Evolutionary conservation across 2,888 invertebrate genomes (phyloP), one percentile per base, ranked within the genome.

Genomic region (Eretmocerus hayati): DNA sequence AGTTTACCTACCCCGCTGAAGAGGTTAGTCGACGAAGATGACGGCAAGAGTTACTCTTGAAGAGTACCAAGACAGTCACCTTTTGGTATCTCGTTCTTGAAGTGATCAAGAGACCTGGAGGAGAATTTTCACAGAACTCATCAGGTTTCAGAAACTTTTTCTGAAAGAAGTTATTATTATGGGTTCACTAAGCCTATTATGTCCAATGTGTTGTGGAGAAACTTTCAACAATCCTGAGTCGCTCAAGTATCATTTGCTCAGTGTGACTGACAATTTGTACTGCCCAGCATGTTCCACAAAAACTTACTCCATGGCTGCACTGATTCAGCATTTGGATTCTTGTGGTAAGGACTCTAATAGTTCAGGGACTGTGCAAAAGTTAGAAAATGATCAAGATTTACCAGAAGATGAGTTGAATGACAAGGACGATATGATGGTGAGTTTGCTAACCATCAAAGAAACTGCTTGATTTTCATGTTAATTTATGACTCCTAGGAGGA

Each of bases 191-290:
- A 66, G 63, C 58, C 62, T 76, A 62, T 64, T 73, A 55, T 84
- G 84, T 58, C 81, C 84, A 32, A 73, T 83, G 64, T 84, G 84
- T 66, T 84, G 84, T 61, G 76, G 76, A 52, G 77, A 79, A 64
- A 76, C 74, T 48, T 84, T 84, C 72, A 65, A 71, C 52, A 77
- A 77, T 48, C 77, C 76, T 53, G 69, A 76, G 54, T 69, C 73
- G 15, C 63, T 79, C 37, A 76, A 75, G 63, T 70, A 72, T 61
- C 78, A 74, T 71, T 76, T 74, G 57, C 71, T 74, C 60, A 78
- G 68, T 62, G 74, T 83, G 61, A 70, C 75, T 21, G 76, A 76
- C 63, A 81, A 80, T 69, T 63, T 83, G 48, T 71, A 71, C 58
- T 84, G 84, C 60, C 79, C 83, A 18, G 67, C 77, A 52, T 84